These are phyloP conservation scores for Gnatocerus cornutus DNA, from an alignment of 2,888 invertebrate genomes.

Conservation along the genomic window DNA sequence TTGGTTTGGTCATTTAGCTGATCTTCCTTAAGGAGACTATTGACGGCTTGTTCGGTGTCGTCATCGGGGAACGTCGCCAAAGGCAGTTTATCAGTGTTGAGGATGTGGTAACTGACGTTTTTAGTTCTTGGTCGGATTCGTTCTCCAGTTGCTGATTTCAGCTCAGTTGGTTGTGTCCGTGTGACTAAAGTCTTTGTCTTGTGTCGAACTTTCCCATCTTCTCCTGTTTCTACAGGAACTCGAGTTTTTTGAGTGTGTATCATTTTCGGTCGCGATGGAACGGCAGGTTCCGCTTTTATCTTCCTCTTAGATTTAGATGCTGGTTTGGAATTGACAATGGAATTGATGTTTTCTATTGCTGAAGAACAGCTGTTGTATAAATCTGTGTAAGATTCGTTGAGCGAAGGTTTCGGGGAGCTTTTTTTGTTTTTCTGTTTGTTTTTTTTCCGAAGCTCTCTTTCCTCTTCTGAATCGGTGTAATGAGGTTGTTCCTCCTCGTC, in stretches of 20 bases:
- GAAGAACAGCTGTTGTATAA: constrained; percentile 72
- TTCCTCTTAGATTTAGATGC: constrained; percentile 53
- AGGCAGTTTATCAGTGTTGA: constrained; percentile 72
- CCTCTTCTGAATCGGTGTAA: constrained; percentile 63
- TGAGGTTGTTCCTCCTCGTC: constrained; percentile 64
- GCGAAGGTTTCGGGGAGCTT: constrained; percentile 60
- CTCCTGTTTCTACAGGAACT: constrained; percentile 72
- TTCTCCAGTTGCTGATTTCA: constrained; percentile 71
- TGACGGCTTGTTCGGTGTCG: constrained; percentile 65
- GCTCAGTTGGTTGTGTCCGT: constrained; percentile 72
- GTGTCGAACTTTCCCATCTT: constrained; percentile 73
- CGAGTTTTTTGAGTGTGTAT: constrained; percentile 83
- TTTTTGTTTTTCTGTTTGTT: constrained; percentile 67
- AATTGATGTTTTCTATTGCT: constrained; percentile 72
- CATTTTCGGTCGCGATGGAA: constrained; percentile 80
- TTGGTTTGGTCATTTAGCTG: constrained; percentile 56
- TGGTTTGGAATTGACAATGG: constrained; percentile 70
- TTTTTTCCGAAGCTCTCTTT: constrained; percentile 61
- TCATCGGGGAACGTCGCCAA: constrained; percentile 73
- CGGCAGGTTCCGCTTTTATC: constrained; percentile 66
- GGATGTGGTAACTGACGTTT: constrained; percentile 77
- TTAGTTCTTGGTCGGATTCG: constrained; percentile 77
- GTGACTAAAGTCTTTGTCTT: constrained; percentile 76
- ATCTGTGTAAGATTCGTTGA: constrained; percentile 68
- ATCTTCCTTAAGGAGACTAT: constrained; percentile 61